These are phyloP conservation scores for Harpagoxenus sublaevis DNA, from an alignment of 2,888 invertebrate species.

Conservation along the genomic window DNA sequence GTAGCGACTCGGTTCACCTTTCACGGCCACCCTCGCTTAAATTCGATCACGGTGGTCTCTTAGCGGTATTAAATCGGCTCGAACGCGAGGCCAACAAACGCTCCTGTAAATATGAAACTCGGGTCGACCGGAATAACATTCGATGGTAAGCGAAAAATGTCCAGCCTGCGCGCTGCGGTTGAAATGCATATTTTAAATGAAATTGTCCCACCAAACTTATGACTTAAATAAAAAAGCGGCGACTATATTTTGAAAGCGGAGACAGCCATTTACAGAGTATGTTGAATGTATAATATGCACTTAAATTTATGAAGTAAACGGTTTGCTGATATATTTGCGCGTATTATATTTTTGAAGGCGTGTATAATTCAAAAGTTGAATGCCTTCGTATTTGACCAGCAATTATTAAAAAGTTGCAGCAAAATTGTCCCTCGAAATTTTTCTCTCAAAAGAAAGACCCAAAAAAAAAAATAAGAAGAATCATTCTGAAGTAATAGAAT, in stretches of 20 bases:
- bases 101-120: conserved; percentile 16
- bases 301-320: background rate
- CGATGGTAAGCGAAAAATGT: background rate
- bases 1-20: background rate
- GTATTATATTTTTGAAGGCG: background rate
- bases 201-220: background rate
- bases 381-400: background rate
- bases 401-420: background rate
- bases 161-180: background rate
- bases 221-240: background rate
- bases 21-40: conserved; percentile 32
- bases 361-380: background rate
- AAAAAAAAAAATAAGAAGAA: background rate
- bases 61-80: background rate
- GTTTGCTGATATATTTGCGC: background rate
- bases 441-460: background rate
- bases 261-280: background rate
- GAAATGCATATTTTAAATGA: background rate
- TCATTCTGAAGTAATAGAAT: background rate
- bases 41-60: conserved; percentile 41
- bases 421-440: background rate
- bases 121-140: background rate
- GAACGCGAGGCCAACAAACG: background rate
- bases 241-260: too few species aligned
- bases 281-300: background rate